These are phyloP conservation scores for rabbit (Oryctolagus cuniculus) DNA, from an alignment of 2,113 vertebrate species.

Conservation along the genomic window mOryCun1.1 NC_091443.1:103212501-103213000, in stretches of 20 bases:
- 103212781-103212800: neutral
- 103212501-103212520: neutral
- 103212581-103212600: neutral
- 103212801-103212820: neutral
- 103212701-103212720: neutral
- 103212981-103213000: neutral
- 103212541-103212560: neutral
- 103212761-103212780: neutral
- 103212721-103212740: neutral
- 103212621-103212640: neutral
- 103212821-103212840: neutral
- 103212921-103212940: neutral
- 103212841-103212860: neutral
- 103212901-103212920: neutral
- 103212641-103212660: no score
- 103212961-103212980: neutral
- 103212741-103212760: neutral
- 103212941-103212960: neutral
- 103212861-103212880: neutral
- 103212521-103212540: neutral
- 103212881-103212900: neutral
- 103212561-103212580: neutral
- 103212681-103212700: neutral
- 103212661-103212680: neutral
- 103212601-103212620: neutral